These are phyloP conservation scores for Coregonus clupeaformis DNA, from an alignment of 2,113 vertebrate species.

Conservation along the genomic window DNA sequence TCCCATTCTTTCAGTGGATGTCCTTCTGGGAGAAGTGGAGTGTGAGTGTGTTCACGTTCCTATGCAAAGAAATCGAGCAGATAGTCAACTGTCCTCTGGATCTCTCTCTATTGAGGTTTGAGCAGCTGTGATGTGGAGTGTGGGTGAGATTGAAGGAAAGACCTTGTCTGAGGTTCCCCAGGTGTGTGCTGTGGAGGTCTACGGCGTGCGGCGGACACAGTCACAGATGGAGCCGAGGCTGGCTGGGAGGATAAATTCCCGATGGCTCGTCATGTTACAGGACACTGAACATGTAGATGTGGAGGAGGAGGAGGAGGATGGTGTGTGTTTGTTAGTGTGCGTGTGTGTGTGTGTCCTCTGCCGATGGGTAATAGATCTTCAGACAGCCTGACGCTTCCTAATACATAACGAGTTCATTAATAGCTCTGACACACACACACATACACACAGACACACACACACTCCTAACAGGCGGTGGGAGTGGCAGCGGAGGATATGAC, in stretches of 20 bases:
- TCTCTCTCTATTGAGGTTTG: too few relatives aligned
- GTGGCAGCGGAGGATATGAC: not conserved
- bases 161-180: not conserved
- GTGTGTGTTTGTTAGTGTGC: not conserved
- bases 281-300: conserved; percentile 56
- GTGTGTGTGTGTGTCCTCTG: conserved; percentile 7
- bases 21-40: too few relatives aligned
- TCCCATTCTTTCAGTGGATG: too few relatives aligned
- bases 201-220: not conserved
- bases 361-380: conserved; percentile 12
- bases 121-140: too few relatives aligned
- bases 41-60: not conserved
- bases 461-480: conserved; percentile 1
- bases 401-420: conserved; percentile 20
- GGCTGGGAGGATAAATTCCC: conserved; percentile 56
- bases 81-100: too few relatives aligned
- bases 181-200: not conserved
- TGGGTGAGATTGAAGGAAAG: too few relatives aligned
- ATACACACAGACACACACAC: not conserved
- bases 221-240: conserved; percentile 44
- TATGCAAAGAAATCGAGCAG: too few relatives aligned
- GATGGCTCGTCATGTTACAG: conserved; percentile 54
- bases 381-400: conserved; percentile 9
- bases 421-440: conserved; percentile 28
- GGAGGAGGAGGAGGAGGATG: conserved; percentile 31